A percentile compares a stretch with the other conserved stretches of the same genome.
These are phyloP conservation scores for Ormyrus labotus DNA, from an alignment of 2,888 invertebrate genomes.

Conservation along the genomic window DNA sequence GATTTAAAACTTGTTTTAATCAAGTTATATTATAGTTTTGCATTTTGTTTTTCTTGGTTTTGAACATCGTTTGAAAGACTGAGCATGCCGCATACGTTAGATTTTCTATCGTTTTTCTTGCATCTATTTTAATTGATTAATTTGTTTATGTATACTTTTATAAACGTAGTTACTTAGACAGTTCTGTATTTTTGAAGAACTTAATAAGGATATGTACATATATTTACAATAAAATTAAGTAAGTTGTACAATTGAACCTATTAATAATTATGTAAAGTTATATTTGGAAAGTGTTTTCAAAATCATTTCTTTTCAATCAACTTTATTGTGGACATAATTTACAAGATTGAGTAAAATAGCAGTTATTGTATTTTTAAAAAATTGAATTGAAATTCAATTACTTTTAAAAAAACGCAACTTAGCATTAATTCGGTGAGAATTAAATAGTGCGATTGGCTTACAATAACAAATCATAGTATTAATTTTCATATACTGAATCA, in stretches of 20 bases:
- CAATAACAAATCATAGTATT: constrained; percentile 44
- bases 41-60: constrained; percentile 29
- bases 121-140: constrained; percentile 31
- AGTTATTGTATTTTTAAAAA: constrained; percentile 42
- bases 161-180: constrained; percentile 18
- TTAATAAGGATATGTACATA: constrained; percentile 49
- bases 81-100: constrained; percentile 35
- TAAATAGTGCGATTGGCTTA: neutral
- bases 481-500: constrained; percentile 8
- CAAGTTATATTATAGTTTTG: constrained; percentile 31
- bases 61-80: constrained; percentile 49
- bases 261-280: constrained; percentile 38
- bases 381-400: constrained; percentile 27
- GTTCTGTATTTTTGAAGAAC: constrained; percentile 38
- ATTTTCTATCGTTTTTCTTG: constrained; percentile 33
- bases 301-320: constrained; percentile 10
- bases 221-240: constrained; percentile 35
- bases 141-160: constrained; percentile 15
- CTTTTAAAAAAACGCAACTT: constrained; percentile 7
- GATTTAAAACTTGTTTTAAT: constrained; percentile 35
- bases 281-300: constrained; percentile 45
- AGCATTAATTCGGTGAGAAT: constrained; percentile 39
- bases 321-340: constrained; percentile 7
- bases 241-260: constrained; percentile 37
- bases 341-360: constrained; percentile 11